Percentiles rank a stretch among this genome's conserved stretches.
Conservation (phyloP, 1,140 invertebrate species). For the Drosophila nigrodunni region DNA sequence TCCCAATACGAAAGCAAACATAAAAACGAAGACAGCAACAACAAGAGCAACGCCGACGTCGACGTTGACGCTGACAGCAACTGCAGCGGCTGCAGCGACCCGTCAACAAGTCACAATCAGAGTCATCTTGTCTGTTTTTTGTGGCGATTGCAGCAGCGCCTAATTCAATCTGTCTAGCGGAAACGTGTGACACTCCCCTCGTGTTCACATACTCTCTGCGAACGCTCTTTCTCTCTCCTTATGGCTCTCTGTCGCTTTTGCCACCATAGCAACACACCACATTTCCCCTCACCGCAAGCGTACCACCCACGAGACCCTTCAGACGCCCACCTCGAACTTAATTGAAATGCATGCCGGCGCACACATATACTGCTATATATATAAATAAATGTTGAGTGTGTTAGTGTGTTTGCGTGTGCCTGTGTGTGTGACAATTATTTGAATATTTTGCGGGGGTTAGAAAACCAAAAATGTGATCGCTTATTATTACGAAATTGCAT, state of each 20-base stretch:
- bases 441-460: constrained; percentile 58
- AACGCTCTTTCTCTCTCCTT: constrained; percentile 1
- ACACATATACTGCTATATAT: constrained; percentile 5
- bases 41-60: background rate
- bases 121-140: constrained; percentile 33
- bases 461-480: constrained; percentile 43
- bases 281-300: background rate
- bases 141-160: constrained; percentile 32
- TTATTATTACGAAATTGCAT: constrained; percentile 68
- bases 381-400: constrained; percentile 14
- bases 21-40: constrained; percentile 22
- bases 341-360: constrained; percentile 62
- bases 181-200: constrained; percentile 44
- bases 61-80: constrained; percentile 6
- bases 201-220: background rate
- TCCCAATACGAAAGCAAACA: constrained; percentile 5
- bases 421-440: constrained; percentile 31
- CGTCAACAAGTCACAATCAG: constrained; percentile 60
- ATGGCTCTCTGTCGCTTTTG: background rate
- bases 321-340: constrained; percentile 42
- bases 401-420: constrained; percentile 6
- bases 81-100: constrained; percentile 13
- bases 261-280: background rate
- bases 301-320: constrained; percentile 20
- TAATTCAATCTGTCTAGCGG: constrained; percentile 60